These are phyloP conservation scores for Acronicta alni DNA, from an alignment of 2,888 invertebrate species.

Conservation along the genomic window DNA sequence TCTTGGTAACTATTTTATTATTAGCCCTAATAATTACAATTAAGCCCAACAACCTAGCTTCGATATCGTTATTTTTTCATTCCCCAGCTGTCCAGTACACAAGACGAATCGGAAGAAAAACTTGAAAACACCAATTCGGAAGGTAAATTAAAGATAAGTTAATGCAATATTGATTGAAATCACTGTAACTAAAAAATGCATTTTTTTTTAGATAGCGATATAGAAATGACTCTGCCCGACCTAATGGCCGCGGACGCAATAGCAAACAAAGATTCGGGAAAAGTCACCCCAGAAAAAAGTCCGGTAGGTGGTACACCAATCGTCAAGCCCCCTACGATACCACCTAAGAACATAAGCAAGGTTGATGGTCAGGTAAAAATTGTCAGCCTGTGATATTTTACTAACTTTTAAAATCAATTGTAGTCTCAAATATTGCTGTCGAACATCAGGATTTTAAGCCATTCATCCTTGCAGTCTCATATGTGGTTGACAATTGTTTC, in stretches of 20 bases:
- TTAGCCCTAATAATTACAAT: neutral
- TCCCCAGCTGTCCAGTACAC: conserved; percentile 59
- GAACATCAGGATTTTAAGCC: too few relatives aligned
- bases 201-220: conserved; percentile 68
- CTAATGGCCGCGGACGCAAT: conserved; percentile 66
- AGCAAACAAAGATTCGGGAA: conserved; percentile 49
- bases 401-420: too few relatives aligned
- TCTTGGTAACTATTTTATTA: conserved; percentile 69
- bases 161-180: neutral
- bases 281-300: conserved; percentile 9
- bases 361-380: conserved; percentile 56
- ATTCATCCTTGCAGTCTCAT: too few relatives aligned
- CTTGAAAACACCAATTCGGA: conserved; percentile 66
- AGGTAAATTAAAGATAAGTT: conserved; percentile 54
- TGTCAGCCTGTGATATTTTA: neutral
- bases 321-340: conserved; percentile 29
- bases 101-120: conserved; percentile 59
- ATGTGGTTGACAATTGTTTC: too few relatives aligned
- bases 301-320: conserved; percentile 34
- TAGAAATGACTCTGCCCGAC: conserved; percentile 67
- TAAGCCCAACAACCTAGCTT: neutral
- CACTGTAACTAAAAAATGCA: neutral
- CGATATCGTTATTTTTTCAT: conserved; percentile 2
- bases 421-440: too few relatives aligned
- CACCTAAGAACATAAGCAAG: conserved; percentile 37